Base-by-base conservation (phyloP, 1,140 invertebrate genomes). In the Apis cerana region DNA sequence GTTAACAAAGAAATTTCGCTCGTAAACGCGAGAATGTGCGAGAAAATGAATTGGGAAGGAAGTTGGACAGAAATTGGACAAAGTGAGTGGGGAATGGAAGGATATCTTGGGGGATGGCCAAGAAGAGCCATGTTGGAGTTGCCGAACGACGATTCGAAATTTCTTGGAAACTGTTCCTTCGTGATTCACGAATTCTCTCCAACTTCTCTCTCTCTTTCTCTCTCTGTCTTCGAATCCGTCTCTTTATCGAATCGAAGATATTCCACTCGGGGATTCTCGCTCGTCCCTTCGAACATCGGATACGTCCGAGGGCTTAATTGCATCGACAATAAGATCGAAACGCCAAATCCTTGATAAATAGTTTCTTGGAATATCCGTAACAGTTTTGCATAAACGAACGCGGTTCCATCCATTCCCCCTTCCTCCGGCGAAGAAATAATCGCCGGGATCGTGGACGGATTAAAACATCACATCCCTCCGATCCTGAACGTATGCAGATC, bases 391-490 rank as follows among this genome's bases (percentile, higher is more conserved):
- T 56, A 72, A 48, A 56, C 48, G 13, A 43, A 43, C 33, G 33
- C 0, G 27, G 27, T 27, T 27, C 27, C 27, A 7, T 43, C 33
- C 15, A 33, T 15, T 15, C 69, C 33, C 69, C 27, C 27, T 27
- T 21, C 43, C 58, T 27, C 23, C 61, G 19, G 43, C 50, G 65
- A 75, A 82, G 83, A 85, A 88, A 88, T 85, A 88, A 88, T 88
- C 62, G 84, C 64, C 33, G 80, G 78, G 75, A 61, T 65, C 75
- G 67, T 65, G 43, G 64, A 70, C 78, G 88, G 89, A 92, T 90
- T 92, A 92, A 91, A 92, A 92, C 90, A 90, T 91, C 89, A 90
- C 91, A 86, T 89, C 87, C 84, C 82, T 7, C 50, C 85, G 84
- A 81, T 85, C 90, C 88, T 87, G 79, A 88, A 74, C 86, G 88